Base-by-base conservation (phyloP, 2,888 invertebrate species). In the Leptinotarsa rubiginosa region DNA sequence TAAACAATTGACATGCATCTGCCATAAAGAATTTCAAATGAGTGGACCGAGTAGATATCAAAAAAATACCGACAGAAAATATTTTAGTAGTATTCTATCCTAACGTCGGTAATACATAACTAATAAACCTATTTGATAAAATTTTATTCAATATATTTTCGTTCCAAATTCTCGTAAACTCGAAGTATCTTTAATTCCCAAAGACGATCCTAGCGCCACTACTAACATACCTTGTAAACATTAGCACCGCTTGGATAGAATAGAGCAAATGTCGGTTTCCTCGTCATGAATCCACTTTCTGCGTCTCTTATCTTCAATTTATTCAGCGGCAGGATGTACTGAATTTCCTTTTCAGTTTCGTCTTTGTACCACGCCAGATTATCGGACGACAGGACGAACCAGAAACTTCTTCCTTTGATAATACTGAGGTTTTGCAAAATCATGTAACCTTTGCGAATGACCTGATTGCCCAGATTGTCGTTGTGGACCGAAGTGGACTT, bases 321-420 rank as follows among this genome's bases (percentile, higher is more conserved):
- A 89, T 99, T 99, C 87, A 99, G 90, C 65, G 97, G 96, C 87
- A 99, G 90, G 97, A 99, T 98, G 89, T 97, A 99, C 88, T 99
- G 99, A 91, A 99, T 99, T 89, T 99, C 99, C 83, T 97, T 94
- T 89, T 99, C 99, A 92, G 98, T 98, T 88, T 99, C 99, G 87
- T 99, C 99, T 89, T 99, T 99, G 73, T 78, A 83, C 83, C 83
- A 83, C 66, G 98, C 97, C 85, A 99, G 94, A 87, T 94, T 97
- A 89, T 99, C 99, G 13, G 98, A 97, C 16, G 98, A 98, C 75
- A 99, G 91, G 72, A 99, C 98, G 77, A 87, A 87, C 99, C 99
- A 99, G 89, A 98, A 99, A 88, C 99, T 99, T 85, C 96, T 94
- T 71, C 77, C 99, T 90, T 98, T 97, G 95, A 99, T 98, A 84